Conservation (phyloP, 2,888 invertebrate genomes). For the Leucoma salicis region DNA sequence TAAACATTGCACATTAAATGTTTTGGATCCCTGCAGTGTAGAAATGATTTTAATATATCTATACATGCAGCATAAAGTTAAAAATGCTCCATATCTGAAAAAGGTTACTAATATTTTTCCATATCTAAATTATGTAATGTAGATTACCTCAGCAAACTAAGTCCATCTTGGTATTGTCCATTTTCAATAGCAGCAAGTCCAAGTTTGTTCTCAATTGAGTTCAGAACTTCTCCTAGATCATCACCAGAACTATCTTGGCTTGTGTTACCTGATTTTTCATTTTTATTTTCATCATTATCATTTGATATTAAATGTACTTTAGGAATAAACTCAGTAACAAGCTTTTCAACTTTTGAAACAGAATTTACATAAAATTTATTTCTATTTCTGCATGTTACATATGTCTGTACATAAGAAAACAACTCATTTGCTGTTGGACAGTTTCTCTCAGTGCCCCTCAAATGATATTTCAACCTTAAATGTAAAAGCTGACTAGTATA, state of each 20-base stretch:
- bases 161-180: conserved; percentile 76
- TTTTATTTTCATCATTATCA: conserved; percentile 45
- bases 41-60: no score
- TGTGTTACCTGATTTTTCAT: conserved; percentile 17
- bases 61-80: no score
- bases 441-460: conserved; percentile 29
- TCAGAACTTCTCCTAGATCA: conserved; percentile 77
- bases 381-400: conserved; percentile 43
- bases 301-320: conserved; percentile 66
- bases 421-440: conserved; percentile 42
- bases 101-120: no score
- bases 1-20: no score
- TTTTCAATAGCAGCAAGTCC: conserved; percentile 83
- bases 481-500: conserved; percentile 82
- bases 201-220: conserved; percentile 82
- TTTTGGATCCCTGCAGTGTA: no score
- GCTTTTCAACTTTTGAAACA: conserved; percentile 45
- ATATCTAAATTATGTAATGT: no score
- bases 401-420: conserved; percentile 48
- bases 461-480: conserved; percentile 55
- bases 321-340: conserved; percentile 50
- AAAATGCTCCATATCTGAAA: no score
- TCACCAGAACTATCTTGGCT: conserved; percentile 51
- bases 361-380: conserved; percentile 40
- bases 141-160: conserved; percentile 78